Percentiles rank a stretch among this genome's conserved stretches.
These are phyloP conservation scores for Lethrus apterus DNA, from an alignment of 1,140 invertebrate genomes.

Conservation along the genomic window DNA sequence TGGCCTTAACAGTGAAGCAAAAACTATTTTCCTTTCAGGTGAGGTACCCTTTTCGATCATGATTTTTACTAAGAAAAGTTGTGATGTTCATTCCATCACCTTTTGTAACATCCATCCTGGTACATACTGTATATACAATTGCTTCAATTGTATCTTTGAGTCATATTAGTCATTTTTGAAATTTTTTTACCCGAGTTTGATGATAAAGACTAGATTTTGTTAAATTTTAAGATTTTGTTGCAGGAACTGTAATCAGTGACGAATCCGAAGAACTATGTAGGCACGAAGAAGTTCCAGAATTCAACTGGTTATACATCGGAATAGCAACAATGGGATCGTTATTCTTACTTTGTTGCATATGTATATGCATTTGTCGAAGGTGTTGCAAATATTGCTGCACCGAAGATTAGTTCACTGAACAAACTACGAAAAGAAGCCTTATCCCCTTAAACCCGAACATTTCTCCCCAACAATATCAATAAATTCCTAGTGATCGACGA, in stretches of 20 bases:
- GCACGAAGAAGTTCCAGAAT: slow-evolving; percentile 40
- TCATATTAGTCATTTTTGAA: neutral
- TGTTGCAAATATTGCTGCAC: slow-evolving; percentile 41
- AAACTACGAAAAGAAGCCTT: neutral
- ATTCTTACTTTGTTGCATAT: slow-evolving; percentile 41
- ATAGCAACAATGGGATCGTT: slow-evolving; percentile 42
- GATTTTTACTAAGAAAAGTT: too few relatives aligned
- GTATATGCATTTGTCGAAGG: slow-evolving; percentile 35
- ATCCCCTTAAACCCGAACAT: neutral
- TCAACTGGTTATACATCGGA: slow-evolving; percentile 49
- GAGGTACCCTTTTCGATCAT: too few relatives aligned
- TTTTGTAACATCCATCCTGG: too few relatives aligned
- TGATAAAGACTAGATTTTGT: neutral
- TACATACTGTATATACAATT: neutral
- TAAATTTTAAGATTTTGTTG: slow-evolving; percentile 19
- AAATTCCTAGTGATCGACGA: neutral
- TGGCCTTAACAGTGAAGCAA: too few relatives aligned
- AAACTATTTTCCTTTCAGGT: too few relatives aligned
- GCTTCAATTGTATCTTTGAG: neutral
- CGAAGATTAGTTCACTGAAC: slow-evolving; percentile 21
- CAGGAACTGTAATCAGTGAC: slow-evolving; percentile 49
- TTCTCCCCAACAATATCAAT: neutral
- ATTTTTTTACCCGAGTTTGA: neutral
- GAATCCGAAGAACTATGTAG: slow-evolving; percentile 59
- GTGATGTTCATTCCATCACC: too few relatives aligned